Evolutionary conservation across 2,797 vertebrate genomes (phyloP).

Genomic region (Manis pentadactyla): DNA sequence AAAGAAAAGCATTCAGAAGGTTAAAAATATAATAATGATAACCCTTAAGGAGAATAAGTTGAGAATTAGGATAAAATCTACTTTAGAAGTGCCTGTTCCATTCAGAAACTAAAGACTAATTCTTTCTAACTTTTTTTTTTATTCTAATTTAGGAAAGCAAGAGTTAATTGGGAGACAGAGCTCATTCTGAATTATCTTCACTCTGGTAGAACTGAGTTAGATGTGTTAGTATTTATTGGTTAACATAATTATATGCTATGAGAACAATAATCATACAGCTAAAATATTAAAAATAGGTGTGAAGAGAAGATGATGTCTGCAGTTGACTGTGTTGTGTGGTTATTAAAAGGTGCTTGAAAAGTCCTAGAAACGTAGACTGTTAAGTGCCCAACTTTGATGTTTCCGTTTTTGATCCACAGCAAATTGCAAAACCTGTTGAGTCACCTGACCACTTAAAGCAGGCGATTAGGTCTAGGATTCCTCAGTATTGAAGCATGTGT

Average conservation of each 20-base stretch:
- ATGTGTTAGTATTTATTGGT: slow-evolving; percentile 73
- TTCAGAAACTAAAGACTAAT: not conserved
- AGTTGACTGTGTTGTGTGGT: slow-evolving; percentile 72
- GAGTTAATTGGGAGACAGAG: slow-evolving; percentile 37
- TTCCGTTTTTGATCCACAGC: slow-evolving; percentile 82
- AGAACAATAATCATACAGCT: slow-evolving; percentile 79
- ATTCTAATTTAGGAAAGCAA: slow-evolving; percentile 31
- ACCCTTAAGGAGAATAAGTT: not conserved
- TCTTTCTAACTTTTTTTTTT: not conserved
- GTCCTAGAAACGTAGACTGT: slow-evolving; percentile 82
- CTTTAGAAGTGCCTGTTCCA: not conserved
- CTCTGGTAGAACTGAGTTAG: slow-evolving; percentile 54
- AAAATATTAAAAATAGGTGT: slow-evolving; percentile 77
- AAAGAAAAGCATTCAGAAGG: not conserved
- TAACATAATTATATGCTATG: slow-evolving; percentile 67
- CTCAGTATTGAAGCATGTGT: slow-evolving; percentile 65
- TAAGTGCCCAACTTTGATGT: slow-evolving; percentile 80
- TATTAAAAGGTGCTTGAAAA: slow-evolving; percentile 82
- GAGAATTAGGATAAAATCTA: not conserved
- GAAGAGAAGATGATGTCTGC: slow-evolving; percentile 69
- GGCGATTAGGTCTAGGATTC: slow-evolving; percentile 78
- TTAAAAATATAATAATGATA: not conserved
- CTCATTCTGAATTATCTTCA: slow-evolving; percentile 57
- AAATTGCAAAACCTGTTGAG: slow-evolving; percentile 79
- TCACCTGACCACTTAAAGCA: slow-evolving; percentile 79